Conservation (phyloP, 2,113 vertebrate species). For the Sarotherodon lohbergeri region DNA sequence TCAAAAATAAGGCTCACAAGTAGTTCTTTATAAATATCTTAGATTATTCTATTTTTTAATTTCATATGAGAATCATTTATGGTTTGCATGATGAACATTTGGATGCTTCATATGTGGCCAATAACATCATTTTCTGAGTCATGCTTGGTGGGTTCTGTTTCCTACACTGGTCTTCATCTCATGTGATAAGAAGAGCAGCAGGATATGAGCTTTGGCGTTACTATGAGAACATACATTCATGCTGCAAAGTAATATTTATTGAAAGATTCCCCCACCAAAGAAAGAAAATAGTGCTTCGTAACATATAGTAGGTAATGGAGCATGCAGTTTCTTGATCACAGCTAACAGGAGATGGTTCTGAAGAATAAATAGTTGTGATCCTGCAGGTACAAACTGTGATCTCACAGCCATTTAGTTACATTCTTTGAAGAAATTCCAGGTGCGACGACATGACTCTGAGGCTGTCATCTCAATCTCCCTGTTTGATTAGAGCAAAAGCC, state of each 20-base stretch:
- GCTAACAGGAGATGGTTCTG: neutral
- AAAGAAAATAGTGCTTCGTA: neutral
- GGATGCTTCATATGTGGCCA: neutral
- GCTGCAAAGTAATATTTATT: neutral
- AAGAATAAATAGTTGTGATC: neutral
- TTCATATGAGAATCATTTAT: neutral
- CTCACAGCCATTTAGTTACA: neutral
- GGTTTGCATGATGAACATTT: neutral
- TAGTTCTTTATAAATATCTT: neutral
- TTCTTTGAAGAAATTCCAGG: neutral
- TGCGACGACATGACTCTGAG: neutral
- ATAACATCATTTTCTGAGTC: too few relatives aligned
- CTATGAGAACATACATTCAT: neutral
- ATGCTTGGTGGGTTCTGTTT: neutral
- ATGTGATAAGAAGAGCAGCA: fast-evolving
- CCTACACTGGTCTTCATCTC: neutral
- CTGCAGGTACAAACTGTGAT: neutral
- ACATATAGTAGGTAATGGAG: neutral
- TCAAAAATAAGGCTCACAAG: neutral
- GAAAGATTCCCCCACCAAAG: neutral
- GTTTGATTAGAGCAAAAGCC: neutral
- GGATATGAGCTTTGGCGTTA: neutral
- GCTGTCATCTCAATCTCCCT: neutral
- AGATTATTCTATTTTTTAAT: neutral
- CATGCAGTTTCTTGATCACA: neutral